phyloP scores from a whole-genome alignment of 2,888 invertebrate species.

The Trachelus tabidus region DNA sequence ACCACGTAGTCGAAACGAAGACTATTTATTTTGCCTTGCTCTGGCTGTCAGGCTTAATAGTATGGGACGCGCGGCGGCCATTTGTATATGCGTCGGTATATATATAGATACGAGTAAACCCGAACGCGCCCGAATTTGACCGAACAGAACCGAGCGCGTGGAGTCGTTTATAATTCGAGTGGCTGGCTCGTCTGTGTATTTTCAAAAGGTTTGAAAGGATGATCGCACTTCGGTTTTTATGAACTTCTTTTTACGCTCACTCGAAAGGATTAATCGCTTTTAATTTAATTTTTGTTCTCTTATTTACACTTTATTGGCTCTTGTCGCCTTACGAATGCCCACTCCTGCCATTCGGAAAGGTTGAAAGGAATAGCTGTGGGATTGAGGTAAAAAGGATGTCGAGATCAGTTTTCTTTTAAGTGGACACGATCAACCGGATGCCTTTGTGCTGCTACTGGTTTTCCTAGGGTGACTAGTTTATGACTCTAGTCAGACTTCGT shows the following conservation, averaged over 20 bases:
- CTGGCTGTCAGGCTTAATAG: background rate
- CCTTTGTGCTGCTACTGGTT: background rate
- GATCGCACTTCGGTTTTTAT: background rate
- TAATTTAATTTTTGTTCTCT: background rate
- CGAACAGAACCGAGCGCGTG: background rate
- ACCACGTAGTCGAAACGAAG: background rate
- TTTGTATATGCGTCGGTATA: background rate
- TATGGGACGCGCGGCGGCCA: background rate
- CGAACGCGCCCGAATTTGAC: background rate
- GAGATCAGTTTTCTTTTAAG: background rate
- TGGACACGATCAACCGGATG: background rate
- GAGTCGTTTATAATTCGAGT: background rate
- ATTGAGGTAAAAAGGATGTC: background rate
- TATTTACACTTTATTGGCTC: background rate
- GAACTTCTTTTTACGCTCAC: background rate
- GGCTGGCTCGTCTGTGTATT: background rate
- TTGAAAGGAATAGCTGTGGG: background rate
- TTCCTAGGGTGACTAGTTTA: background rate
- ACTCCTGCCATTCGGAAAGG: background rate
- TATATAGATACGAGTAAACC: background rate
- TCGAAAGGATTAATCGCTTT: background rate
- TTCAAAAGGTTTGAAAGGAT: background rate
- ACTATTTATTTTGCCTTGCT: background rate
- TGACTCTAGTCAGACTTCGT: background rate
- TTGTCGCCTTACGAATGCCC: background rate